phyloP scores from a whole-genome alignment of 1,140 invertebrate species.

The Spodoptera litura region DNA sequence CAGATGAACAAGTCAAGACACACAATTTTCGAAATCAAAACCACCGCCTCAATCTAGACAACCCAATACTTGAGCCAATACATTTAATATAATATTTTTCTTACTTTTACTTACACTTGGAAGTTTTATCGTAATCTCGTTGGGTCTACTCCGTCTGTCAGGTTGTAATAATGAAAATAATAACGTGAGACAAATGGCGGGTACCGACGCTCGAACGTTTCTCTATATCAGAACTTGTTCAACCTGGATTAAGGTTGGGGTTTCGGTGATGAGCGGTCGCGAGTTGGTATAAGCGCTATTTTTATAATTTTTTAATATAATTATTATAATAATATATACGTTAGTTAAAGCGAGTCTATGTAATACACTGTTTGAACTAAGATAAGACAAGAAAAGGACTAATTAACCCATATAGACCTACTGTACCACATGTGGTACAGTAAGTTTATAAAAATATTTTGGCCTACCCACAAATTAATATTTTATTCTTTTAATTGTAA shows the following conservation, averaged over 20 bases:
- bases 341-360: too few relatives aligned
- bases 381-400: too few relatives aligned
- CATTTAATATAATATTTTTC: not conserved
- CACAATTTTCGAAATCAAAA: too few relatives aligned
- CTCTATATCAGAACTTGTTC: constrained; percentile 50
- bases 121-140: constrained; percentile 11
- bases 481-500: too few relatives aligned
- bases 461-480: too few relatives aligned
- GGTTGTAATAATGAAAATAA: constrained; percentile 52
- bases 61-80: not conserved
- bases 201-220: constrained; percentile 44
- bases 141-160: not conserved
- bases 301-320: too few relatives aligned
- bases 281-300: not conserved
- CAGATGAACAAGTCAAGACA: too few relatives aligned
- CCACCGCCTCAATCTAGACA: not conserved
- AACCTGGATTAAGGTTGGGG: constrained; percentile 49
- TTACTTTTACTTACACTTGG: constrained; percentile 5
- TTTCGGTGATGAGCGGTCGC: constrained; percentile 6
- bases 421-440: too few relatives aligned
- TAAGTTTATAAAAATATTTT: too few relatives aligned
- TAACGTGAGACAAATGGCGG: constrained; percentile 50
- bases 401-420: too few relatives aligned
- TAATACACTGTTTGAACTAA: too few relatives aligned
- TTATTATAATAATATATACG: too few relatives aligned